Base-by-base conservation (phyloP, 1,140 invertebrate genomes). In the Schmidtea mediterranea region DNA sequence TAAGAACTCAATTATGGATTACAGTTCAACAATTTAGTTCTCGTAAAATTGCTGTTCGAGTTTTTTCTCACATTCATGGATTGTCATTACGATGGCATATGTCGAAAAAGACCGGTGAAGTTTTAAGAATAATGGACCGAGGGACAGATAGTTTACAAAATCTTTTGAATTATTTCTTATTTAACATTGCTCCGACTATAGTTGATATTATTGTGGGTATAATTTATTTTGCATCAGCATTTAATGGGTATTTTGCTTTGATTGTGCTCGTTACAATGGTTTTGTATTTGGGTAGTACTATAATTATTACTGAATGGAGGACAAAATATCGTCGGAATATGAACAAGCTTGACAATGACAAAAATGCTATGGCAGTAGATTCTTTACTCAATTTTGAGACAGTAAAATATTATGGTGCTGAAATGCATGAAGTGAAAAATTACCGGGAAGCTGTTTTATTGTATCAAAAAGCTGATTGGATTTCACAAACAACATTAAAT, bases 331-430 rank as follows among this genome's bases (percentile, higher is more conserved):
- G 87, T 56, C 69, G 84, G 24, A 71, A 77, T 13, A 87, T 87
- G 80, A 95, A 95, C 65, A 66, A 78, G 16, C 76, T 81, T 0
- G 86, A 94, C 58, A 94, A 94, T 66, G 79, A 76, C 43, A 75
- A 77, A 48, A 77, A 80, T 59, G 77, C 82, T n/a, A 73, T 77
- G 43, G 86, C 79, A 51, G 83, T 92, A 0, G 87, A 95, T 62
- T 90, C 86, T n/a, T 67, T 95, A 36, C 69, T 94, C 0, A 95
- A 94, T 67, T 92, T 86, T 69, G 86, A 94, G 69, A 94, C 87
- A 2, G 86, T 68, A 53, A 95, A 94, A 64, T 92, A 94, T 67
- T 94, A 92, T 59, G 79, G 78, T 22, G 82, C 82, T 18, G 86
- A 94, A 65, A 57, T 72, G 40, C 94, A 87, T 58, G 71, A 72